Base-by-base conservation (phyloP, 2,888 invertebrate genomes). In the Chrysodeixis includens region DNA sequence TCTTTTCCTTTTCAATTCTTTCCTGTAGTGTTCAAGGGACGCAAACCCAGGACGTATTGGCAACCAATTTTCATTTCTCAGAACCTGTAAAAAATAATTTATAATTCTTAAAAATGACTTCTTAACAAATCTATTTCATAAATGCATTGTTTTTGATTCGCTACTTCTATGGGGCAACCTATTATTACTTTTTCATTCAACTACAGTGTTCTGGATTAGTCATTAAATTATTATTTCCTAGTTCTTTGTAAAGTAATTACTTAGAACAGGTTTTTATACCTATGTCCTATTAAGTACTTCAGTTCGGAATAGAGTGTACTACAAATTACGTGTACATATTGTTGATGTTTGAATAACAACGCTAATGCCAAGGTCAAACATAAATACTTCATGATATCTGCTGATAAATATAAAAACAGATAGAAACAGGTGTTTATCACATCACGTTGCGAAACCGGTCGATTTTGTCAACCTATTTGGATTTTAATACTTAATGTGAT, bases 31-130 rank as follows among this genome's bases (percentile, higher is more conserved):
- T 40, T 86, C 84, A 8, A 92, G 74, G 1, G 88, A 84, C 26
- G 74, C 62, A 35, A 92, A 89, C 14, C 91, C 92, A 1, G 87
- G 84, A 7, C 92, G 82, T 3, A 82, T 57, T 2, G 92, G 92
- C 64, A 85, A 58, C 69, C 75, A 77, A 67, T 91, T 89, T 78
- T 92, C 92, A 54, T 85, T 83, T n/a, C 91, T 83, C 16, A 91
- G 77, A 32, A 92, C 68, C 92, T 92, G 63, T 55, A 76, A 56
- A 51, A 55, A 54, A 57, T 44, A 40, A 14, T 40, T 40, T 40
- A 40, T 6, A 1, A 40, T 40, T n/a, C n/a, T n/a, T n/a, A n/a
- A n/a, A n/a, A n/a, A n/a, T n/a, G n/a, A n/a, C n/a, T n/a, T n/a
- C n/a, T n/a, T n/a, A n/a, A n/a, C n/a, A n/a, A n/a, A n/a, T n/a